Base-by-base conservation (phyloP, 2,797 vertebrate genomes). In the Neostethus bicornis region DNA sequence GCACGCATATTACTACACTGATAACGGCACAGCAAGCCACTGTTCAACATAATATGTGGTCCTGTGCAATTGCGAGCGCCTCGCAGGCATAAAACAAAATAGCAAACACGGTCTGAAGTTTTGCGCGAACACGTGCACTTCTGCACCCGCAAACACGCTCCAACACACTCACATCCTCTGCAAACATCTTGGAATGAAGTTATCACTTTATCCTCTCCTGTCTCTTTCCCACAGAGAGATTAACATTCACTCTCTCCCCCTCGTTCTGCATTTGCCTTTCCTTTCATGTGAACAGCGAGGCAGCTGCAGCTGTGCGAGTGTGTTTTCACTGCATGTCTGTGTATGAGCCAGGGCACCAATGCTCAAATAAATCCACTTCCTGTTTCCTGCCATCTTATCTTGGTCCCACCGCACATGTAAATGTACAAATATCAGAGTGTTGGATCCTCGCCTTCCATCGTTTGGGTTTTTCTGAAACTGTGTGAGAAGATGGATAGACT, bases 131-230 rank as follows among this genome's bases (percentile, higher is more conserved):
- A 37, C 54, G 65, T 64, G 69, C 38, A 66, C 59, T 50, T 45
- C 3, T 66, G 41, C 58, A 51, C 46, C 31, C 62, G 26, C 64
- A 34, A 42, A 35, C 29, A 50, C 4, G 4, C 41, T 68, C 39
- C 32, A 41, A 41, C 39, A 62, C 53, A 59, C 38, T 58, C 57
- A 66, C 80, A 81, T 84, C 79, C 86, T 81, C 61, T 51, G 66
- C 73, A 83, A 87, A 87, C 79, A 85, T 84, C 70, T 84, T 76
- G 76, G 79, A 77, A 86, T 86, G 48, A 88, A 89, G 85, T 84
- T 84, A 85, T 88, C 86, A 86, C 80, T 85, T 75, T 67, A 80
- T 85, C 78, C 75, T 77, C 76, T 72, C 67, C 81, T 77, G 77
- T 76, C 84, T 86, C 71, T 62, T 83, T 89, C 85, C 80, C 80